Base-by-base conservation (phyloP, 2,113 vertebrate species). In the Callocephalon fimbriatum region DNA sequence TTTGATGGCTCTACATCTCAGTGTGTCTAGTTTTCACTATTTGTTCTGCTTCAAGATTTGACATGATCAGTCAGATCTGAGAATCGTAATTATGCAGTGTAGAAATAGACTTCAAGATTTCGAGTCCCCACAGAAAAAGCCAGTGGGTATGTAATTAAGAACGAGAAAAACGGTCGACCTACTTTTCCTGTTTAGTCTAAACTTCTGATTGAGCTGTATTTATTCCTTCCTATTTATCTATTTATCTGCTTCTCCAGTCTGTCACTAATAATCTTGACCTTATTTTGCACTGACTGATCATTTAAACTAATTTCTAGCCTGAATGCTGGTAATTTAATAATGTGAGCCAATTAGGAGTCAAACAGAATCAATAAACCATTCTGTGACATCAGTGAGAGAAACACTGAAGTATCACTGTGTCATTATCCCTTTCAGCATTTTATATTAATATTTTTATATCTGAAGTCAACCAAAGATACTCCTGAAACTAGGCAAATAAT, bases 91-190 rank as follows among this genome's bases (percentile, higher is more conserved):
- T 97, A 97, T 29, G 26, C 73, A 88, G 42, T n/a, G 31, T 77
- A 79, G 94, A 91, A 92, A 79, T 63, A 91, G 76, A 83, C 88
- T 92, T 80, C 65, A 88, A 50, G 76, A 85, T 95, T 91, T 77
- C 2, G 4, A 90, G 83, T 90, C 79, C 79, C 94, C 84, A 75
- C 58, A 93, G 94, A 86, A 92, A 90, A 84, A 95, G 76, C 45
- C 78, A 89, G 51, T 63, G 80, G 74, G 81, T 92, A 75, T 97
- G 91, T 93, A 96, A 96, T 96, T 97, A 96, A 94, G 67, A 83
- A 82, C 0, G 0, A 83, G 72, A 84, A 90, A 93, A 85, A 95
- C 42, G 54, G 65, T 86, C 3, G 17, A 73, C 94, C 94, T 96
- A 95, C 65, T 92, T 97, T 95, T 85, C 37, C 73, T 0, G 0